Base-by-base conservation (phyloP, 2,888 invertebrate genomes). In the Meliscaeva auricollis region DNA sequence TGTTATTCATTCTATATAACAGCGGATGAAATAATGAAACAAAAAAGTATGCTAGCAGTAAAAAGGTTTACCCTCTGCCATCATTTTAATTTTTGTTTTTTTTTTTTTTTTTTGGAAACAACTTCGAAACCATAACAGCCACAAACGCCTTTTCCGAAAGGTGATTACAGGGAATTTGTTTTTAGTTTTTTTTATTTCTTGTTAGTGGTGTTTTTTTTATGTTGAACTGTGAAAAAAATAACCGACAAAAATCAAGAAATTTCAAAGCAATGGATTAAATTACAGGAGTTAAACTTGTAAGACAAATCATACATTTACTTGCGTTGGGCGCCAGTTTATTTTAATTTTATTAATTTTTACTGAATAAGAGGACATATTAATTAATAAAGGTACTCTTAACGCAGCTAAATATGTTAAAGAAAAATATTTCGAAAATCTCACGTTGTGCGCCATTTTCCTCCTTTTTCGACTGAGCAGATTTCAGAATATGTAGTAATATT, bases 31-130 rank as follows among this genome's bases (percentile, higher is more conserved):
- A 38, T 38, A 56, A 20, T 56, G 9, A 41, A 22, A 60, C 9
- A 60, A 58, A 22, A 44, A 62, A 62, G 44, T 9, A 26, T 30
- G n/a, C 38, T 62, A 0, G n/a, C n/a, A 15, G 5, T 44, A 62
- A 62, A 38, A 62, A 62, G 41, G 62, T 22, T 60, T 41, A 41
- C 60, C 3, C 41, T 60, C 41, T 38, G 9, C 60, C 38, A 62
- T 62, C 7, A 62, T 62, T 44, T 60, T 38, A n/a, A n/a, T 58
- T 2, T n/a, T 15, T 15, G 2, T 17, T 17, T 35, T 35, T 8
- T 56, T 20, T 56, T 46, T 1, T 9, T 8, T n/a, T 15, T n/a
- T 41, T 62, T 44, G 26, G 6, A 58, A 58, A 38, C 6, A 35
- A 35, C 41, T 26, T 22, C 22, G 8, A 3, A 22, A 22, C 13